phyloP scores from a whole-genome alignment of 2,113 vertebrate genomes.

The Chaetorhynchus papuensis region DNA sequence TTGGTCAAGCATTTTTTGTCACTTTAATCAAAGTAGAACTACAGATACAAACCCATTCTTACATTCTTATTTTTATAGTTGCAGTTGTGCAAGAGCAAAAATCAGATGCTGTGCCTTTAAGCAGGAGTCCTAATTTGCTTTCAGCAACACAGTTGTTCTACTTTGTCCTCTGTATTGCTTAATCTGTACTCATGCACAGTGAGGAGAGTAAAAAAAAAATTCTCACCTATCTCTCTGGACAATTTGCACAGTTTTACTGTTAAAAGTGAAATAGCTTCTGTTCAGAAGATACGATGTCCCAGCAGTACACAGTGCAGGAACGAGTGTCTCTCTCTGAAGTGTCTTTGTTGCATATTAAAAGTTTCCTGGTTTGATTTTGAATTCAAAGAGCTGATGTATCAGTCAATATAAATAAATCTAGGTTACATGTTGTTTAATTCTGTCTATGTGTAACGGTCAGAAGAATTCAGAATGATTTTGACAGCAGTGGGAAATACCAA shows the following conservation, averaged over 20 bases:
- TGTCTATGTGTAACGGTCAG: background rate
- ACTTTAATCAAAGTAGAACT: background rate
- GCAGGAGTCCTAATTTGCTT: conserved; percentile 46
- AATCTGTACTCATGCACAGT: conserved; percentile 2
- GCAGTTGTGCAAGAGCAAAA: background rate
- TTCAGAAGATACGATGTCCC: background rate
- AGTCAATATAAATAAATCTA: background rate
- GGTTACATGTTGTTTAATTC: background rate
- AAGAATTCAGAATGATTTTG: background rate
- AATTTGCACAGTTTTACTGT: conserved; percentile 32
- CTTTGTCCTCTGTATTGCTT: conserved; percentile 42
- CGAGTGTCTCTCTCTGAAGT: background rate
- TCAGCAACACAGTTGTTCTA: conserved; percentile 17
- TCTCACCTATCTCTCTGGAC: conserved; percentile 2
- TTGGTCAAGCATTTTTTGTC: background rate
- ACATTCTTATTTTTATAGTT: background rate
- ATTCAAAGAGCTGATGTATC: background rate
- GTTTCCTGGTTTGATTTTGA: background rate
- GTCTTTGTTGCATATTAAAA: background rate
- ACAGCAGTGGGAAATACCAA: background rate
- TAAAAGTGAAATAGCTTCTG: background rate
- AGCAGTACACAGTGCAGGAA: background rate
- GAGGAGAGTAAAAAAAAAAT: background rate
- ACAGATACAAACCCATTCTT: background rate
- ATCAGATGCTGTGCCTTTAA: conserved; percentile 35